Base-by-base conservation (phyloP, 2,113 vertebrate species). In the Campylorhamphus procurvoides region DNA sequence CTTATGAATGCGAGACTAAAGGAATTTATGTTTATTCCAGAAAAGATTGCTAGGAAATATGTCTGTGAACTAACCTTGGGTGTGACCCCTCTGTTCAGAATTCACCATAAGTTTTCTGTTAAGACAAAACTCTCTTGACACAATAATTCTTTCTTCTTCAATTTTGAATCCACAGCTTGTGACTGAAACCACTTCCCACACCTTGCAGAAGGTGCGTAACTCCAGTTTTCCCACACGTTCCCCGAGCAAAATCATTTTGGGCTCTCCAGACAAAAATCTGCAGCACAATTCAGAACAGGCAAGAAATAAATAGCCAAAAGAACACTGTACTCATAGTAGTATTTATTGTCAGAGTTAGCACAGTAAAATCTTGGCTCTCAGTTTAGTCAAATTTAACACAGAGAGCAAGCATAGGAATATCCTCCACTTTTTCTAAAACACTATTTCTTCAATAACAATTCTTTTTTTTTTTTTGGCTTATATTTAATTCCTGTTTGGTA, bases 131-230 rank as follows among this genome's bases (percentile, higher is more conserved):
- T 27, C 46, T 87, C 84, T 69, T 84, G 20, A 84, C 33, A 62
- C 42, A 67, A 50, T 71, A 88, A 86, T 47, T 93, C 53, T 59
- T 62, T 76, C 89, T 66, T 39, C 37, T 50, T 88, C 50, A 81
- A 79, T 47, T 89, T 71, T 91, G 71, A 73, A 62, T 42, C 75
- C 50, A 74, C 87, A 96, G 90, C 90, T 72, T 90, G 83, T 52
- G 87, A 91, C 6, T 86, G 83, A 90, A 96, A 80, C 79, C 82
- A 80, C 94, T 94, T 96, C 87, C 85, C 78, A 94, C 92, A 96
- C 92, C 91, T 92, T 88, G 82, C 90, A 96, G 92, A 91, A 94
- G 79, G 92, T 87, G 87, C 77, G 39, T 72, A 90, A 94, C 95
- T 93, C 92, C 83, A 29, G 58, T 63, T 95, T 95, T 84, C 90